phyloP scores from a whole-genome alignment of 2,888 invertebrate species.

The Megamerina dolium region DNA sequence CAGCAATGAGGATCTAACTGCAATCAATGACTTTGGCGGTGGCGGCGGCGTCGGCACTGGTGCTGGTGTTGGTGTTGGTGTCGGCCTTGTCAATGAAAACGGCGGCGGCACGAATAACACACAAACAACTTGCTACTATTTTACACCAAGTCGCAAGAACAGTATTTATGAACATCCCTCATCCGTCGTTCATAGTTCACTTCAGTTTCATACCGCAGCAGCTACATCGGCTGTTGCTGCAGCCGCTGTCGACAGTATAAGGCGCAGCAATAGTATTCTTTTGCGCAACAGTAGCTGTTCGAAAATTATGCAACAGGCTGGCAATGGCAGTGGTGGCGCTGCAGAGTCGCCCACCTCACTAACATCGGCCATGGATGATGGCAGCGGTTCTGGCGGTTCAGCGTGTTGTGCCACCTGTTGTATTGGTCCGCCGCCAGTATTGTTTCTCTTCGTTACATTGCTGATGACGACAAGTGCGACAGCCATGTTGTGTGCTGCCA shows the following conservation, averaged over 20 bases:
- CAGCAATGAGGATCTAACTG: slow-evolving; percentile 40
- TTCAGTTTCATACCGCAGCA: slow-evolving; percentile 36
- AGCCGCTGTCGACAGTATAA: slow-evolving; percentile 42
- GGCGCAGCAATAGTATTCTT: slow-evolving; percentile 43
- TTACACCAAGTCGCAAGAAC: slow-evolving; percentile 42
- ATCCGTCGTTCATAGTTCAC: slow-evolving; percentile 39
- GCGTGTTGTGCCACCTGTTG: slow-evolving; percentile 42
- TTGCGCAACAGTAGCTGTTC: slow-evolving; percentile 42
- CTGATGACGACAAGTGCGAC: slow-evolving; percentile 71
- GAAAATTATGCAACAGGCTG: slow-evolving; percentile 39
- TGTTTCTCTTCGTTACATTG: slow-evolving; percentile 51
- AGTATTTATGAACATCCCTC: slow-evolving; percentile 48
- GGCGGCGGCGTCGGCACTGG: slow-evolving; percentile 14
- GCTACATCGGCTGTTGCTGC: slow-evolving; percentile 41
- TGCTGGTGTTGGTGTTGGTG: slow-evolving; percentile 15
- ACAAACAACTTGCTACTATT: slow-evolving; percentile 44
- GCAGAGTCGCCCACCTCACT: slow-evolving; percentile 38
- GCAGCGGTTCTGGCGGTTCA: slow-evolving; percentile 31
- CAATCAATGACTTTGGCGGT: slow-evolving; percentile 21
- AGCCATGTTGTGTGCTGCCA: slow-evolving; percentile 74
- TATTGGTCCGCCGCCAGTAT: slow-evolving; percentile 45
- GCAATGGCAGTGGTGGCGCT: slow-evolving; percentile 26
- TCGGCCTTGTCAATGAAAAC: slow-evolving; percentile 19
- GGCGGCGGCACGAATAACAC: slow-evolving; percentile 16
- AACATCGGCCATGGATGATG: slow-evolving; percentile 40